Base-by-base conservation (phyloP, 2,888 invertebrate genomes). In the Apotomis betuletana region DNA sequence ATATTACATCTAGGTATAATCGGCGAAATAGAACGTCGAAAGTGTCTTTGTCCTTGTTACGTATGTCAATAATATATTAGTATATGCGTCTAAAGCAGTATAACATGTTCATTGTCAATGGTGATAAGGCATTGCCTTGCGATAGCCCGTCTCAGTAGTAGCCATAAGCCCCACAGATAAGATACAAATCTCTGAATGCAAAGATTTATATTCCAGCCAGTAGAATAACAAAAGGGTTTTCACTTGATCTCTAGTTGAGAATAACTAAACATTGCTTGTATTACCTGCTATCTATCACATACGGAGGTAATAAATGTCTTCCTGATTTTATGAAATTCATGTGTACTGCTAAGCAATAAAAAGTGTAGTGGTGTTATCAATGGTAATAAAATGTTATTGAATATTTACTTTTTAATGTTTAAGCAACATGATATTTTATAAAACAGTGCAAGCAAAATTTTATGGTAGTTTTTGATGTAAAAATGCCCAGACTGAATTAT, bases 141-240 rank as follows among this genome's bases (percentile, higher is more conserved):
- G 64, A 61, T 60, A 71, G 67, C 67, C 58, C 69, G 62, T 54
- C 64, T 54, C 51, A 46, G 9, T 49, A 67, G 72, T 62, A 69
- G 72, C 65, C 64, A 58, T 72, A 69, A 72, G 65, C 72, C 62
- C 41, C 8, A 12, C 0, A 69, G 74, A 74, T 74, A 74, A 74
- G 74, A 69, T 69, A 69, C 44, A 72, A 74, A 72, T 69, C 72
- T 68, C 61, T 41, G 61, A 65, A 74, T 60, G 60, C 71, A 61
- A 62, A 69, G 67, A 68, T 68, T 72, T 72, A 63, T 54, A 68
- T 54, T 52, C 41, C 52, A 64, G 57, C 10, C 46, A 52, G 59
- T 67, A 62, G 15, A 64, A 74, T 67, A 73, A 71, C 67, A 73
- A 62, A 71, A 51, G 63, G 70, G 67, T 71, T 74, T 63, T 49